Conservation (phyloP, 2,888 invertebrate species). For the Latrodectus elegans region DNA sequence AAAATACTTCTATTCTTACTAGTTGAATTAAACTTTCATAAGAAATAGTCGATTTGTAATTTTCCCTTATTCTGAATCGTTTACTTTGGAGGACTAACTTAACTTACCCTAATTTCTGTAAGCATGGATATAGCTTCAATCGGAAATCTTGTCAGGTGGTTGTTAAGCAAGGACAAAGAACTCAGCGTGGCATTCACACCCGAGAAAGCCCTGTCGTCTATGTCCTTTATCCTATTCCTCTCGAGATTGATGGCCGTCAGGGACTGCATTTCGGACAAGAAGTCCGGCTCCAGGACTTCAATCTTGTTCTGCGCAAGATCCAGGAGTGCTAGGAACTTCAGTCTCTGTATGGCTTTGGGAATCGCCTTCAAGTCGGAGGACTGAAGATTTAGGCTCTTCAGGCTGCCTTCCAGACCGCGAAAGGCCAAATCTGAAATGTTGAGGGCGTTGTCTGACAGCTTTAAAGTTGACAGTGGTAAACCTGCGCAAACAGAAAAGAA, state of each 20-base stretch:
- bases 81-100: neutral
- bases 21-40: neutral
- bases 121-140: conserved; percentile 85
- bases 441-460: conserved; percentile 88
- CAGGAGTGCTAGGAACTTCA: conserved; percentile 87
- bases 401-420: conserved; percentile 84
- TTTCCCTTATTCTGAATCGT: neutral
- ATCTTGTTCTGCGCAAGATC: conserved; percentile 92
- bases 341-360: conserved; percentile 85
- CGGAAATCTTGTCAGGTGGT: conserved; percentile 90
- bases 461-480: conserved; percentile 77
- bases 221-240: conserved; percentile 87
- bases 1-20: too few relatives aligned
- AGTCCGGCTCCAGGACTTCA: conserved; percentile 79
- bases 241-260: conserved; percentile 92
- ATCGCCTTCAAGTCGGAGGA: conserved; percentile 87
- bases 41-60: neutral
- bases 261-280: conserved; percentile 81
- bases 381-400: conserved; percentile 92
- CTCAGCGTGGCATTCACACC: conserved; percentile 88
- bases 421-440: conserved; percentile 83
- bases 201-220: conserved; percentile 84
- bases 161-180: conserved; percentile 90
- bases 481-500: conserved; percentile 74
- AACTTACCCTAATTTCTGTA: conserved; percentile 82